phyloP scores from a whole-genome alignment of 37 sponge, comb jelly and placozoan species.

The Corticium candelabrum region DNA sequence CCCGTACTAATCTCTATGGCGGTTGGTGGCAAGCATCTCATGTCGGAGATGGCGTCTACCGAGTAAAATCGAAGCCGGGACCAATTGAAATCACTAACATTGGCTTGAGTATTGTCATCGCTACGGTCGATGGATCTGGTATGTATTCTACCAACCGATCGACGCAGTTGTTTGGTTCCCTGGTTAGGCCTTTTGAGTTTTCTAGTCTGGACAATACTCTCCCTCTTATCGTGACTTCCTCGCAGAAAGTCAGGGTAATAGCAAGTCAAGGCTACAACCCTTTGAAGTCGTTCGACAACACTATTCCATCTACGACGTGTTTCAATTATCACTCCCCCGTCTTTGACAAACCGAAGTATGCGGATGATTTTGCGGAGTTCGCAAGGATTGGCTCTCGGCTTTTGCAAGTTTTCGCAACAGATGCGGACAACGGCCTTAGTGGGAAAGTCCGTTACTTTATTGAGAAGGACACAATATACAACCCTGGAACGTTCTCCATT shows the following conservation, averaged over 20 bases:
- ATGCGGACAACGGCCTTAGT: neutral
- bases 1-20: slow-evolving; percentile 17
- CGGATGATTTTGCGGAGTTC: neutral
- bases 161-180: neutral
- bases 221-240: neutral
- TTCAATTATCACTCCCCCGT: neutral
- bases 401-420: neutral
- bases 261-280: neutral
- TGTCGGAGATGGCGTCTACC: slow-evolving; percentile 33
- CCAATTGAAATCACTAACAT: slow-evolving; percentile 22
- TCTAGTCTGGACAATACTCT: neutral
- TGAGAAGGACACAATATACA: neutral
- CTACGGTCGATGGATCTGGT: neutral
- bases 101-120: slow-evolving; percentile 23
- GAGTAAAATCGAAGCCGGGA: slow-evolving; percentile 22
- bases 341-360: neutral
- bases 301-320: neutral
- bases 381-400: neutral
- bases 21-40: slow-evolving; percentile 42
- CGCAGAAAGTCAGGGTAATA: neutral
- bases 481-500: neutral
- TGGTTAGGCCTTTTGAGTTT: neutral
- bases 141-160: neutral
- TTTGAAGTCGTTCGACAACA: neutral
- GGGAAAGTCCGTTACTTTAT: neutral